These are phyloP conservation scores for Procapra przewalskii DNA, from an alignment of 2,113 vertebrate species.

Conservation along the genomic window DNA sequence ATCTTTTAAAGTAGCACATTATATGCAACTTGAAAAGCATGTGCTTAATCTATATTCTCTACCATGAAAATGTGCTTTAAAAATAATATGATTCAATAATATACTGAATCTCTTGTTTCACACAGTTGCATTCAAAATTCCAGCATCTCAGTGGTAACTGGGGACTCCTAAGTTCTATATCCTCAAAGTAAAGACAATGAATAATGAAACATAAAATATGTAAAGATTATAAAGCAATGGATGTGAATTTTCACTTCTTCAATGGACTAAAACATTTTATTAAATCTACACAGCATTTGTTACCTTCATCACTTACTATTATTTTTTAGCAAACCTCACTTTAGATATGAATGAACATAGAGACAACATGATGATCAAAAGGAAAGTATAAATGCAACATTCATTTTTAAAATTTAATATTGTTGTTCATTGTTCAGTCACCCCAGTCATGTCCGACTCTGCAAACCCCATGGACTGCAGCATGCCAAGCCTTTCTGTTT, in stretches of 20 bases:
- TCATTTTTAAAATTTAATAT: background rate
- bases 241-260: background rate
- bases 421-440: background rate
- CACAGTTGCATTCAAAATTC: background rate
- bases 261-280: background rate
- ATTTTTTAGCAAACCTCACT: background rate
- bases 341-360: background rate
- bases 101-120: background rate
- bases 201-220: background rate
- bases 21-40: background rate
- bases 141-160: background rate
- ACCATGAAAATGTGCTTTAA: background rate
- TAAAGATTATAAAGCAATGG: background rate
- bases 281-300: background rate
- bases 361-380: background rate
- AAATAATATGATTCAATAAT: background rate
- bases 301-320: background rate
- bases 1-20: background rate
- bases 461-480: background rate
- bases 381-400: background rate
- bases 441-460: background rate
- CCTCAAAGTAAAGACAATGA: background rate
- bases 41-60: background rate
- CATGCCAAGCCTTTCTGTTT: background rate
- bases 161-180: background rate